Base-by-base conservation (phyloP, 2,113 vertebrate genomes). In the Oostethus manadensis region DNA sequence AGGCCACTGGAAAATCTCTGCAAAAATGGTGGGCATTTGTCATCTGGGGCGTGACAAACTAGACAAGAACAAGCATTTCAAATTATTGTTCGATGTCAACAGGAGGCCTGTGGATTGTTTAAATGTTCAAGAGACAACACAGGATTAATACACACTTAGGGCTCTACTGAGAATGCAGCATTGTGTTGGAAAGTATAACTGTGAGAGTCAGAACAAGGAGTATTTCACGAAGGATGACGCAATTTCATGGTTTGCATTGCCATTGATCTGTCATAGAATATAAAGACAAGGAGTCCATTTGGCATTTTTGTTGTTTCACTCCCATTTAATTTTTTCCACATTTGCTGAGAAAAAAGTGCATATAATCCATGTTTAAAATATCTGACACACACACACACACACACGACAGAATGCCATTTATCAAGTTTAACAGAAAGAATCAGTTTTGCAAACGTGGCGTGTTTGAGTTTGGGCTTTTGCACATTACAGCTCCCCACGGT, bases 391-490 rank as follows among this genome's bases (percentile, higher is more conserved):
- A 70, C 60, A 66, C 3, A 10, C 49, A 79, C 35, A 9, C 35
- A 38, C 35, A 38, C 35, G 10, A 8, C 35, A 61, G 18, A 76
- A 65, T 62, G 40, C 7, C 55, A 53, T 66, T 73, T 62, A 56
- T 58, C 60, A 64, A 74, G 59, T 63, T 76, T 29, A 73, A 42
- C 65, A 44, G 57, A 73, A 72, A 74, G 38, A 84, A 79, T 85
- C 69, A 46, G 71, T 85, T 81, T 59, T 18, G 78, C 76, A 85
- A 85, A 86, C 79, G 76, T 63, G 42, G 1, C 29, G 20, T 82
- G 68, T 86, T 88, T 87, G 76, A 82, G 70, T 83, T 87, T 83
- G 62, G 54, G 80, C 80, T 84, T 55, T 80, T 81, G 4, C 49
- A 76, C 73, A 77, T 86, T 77, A 75, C 21, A 29, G 68, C 64